Conservation (phyloP, 2,797 vertebrate genomes). For the Avahi laniger region DNA sequence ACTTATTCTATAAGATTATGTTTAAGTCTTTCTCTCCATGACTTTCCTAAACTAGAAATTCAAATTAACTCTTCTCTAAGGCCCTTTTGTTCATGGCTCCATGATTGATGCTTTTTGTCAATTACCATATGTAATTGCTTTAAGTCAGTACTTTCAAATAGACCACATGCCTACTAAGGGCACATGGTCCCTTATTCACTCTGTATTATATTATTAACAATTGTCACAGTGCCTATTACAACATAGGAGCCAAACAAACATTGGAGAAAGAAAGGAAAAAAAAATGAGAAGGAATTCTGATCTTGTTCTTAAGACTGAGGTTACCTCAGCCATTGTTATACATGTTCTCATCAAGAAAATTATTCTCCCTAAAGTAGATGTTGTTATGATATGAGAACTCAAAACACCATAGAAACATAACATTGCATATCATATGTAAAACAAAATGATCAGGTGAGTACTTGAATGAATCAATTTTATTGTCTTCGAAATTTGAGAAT, state of each 20-base stretch:
- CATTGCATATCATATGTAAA: neutral
- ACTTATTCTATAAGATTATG: neutral
- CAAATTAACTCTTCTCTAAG: neutral
- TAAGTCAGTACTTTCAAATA: neutral
- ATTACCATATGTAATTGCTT: neutral
- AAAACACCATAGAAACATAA: neutral
- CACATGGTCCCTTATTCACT: neutral
- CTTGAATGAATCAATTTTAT: neutral
- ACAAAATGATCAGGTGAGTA: neutral
- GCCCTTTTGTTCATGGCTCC: neutral
- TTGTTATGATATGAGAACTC: neutral
- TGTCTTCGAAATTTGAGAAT: neutral
- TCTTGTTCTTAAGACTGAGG: neutral
- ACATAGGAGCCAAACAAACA: neutral
- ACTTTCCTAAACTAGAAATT: neutral
- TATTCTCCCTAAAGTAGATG: neutral
- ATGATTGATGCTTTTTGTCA: neutral
- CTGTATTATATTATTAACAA: neutral
- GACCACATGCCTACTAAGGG: neutral
- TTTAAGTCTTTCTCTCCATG: neutral
- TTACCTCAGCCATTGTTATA: neutral
- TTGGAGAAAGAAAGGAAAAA: neutral
- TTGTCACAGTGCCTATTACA: neutral
- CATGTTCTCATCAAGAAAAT: neutral
- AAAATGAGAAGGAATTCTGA: neutral